Conservation (phyloP, 2,797 vertebrate genomes). For the Danio choprae region DNA sequence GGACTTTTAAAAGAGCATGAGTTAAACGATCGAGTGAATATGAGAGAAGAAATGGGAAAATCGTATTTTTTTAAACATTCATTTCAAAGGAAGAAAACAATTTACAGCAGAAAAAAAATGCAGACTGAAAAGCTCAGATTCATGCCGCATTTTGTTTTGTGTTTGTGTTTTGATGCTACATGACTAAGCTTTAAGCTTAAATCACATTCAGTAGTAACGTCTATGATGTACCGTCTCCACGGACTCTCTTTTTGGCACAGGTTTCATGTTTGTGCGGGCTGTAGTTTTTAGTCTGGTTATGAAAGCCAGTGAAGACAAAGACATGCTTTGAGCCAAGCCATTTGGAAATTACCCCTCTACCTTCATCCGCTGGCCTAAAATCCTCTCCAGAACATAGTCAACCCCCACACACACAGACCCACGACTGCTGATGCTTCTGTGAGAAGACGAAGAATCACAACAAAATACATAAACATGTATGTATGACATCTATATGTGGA, state of each 20-base stretch:
- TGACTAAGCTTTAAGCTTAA: conserved; percentile 26
- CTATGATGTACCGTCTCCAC: conserved; percentile 12
- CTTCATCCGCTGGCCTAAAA: conserved; percentile 33
- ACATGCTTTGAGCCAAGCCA: conserved; percentile 32
- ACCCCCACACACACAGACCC: conserved; percentile 41
- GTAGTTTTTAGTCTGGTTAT: conserved; percentile 36
- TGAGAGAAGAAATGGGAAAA: too few relatives aligned
- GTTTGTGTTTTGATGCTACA: conserved; percentile 3
- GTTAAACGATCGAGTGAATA: too few relatives aligned
- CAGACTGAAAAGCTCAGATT: neutral
- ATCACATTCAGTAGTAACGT: conserved; percentile 18
- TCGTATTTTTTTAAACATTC: too few relatives aligned
- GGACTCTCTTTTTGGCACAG: conserved; percentile 33
- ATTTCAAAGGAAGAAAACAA: neutral
- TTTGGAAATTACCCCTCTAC: conserved; percentile 42
- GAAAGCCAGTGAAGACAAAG: conserved; percentile 45
- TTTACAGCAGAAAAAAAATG: neutral
- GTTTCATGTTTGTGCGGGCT: conserved; percentile 42
- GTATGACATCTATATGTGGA: too few relatives aligned
- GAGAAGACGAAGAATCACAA: conserved; percentile 12
- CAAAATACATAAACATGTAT: conserved; percentile 8
- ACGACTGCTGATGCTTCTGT: conserved; percentile 18
- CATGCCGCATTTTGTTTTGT: neutral
- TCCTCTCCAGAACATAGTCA: conserved; percentile 32
- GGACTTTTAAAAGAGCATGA: too few relatives aligned